phyloP scores from a whole-genome alignment of 2,888 invertebrate species.

The Monopis laevigella region DNA sequence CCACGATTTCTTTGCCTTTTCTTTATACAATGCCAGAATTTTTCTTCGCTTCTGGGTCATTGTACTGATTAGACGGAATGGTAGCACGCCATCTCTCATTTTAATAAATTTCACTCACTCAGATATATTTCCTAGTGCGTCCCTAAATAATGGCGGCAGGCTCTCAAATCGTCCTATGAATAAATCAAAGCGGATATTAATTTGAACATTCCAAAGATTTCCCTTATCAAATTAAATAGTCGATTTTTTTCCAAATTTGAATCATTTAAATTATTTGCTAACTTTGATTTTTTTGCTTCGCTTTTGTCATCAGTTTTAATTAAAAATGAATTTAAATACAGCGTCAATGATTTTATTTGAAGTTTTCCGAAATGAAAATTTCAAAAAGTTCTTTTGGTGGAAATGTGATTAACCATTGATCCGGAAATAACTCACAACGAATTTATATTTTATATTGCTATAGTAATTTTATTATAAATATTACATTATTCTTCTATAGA shows the following conservation, averaged over 20 bases:
- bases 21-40: neutral
- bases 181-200: slow-evolving; percentile 15
- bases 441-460: too few relatives aligned
- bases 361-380: too few relatives aligned
- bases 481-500: too few relatives aligned
- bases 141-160: slow-evolving; percentile 1
- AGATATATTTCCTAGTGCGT: slow-evolving; percentile 5
- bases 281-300: too few relatives aligned
- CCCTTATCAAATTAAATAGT: slow-evolving; percentile 5
- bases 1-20: slow-evolving; percentile 12
- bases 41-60: neutral
- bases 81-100: slow-evolving; percentile 14
- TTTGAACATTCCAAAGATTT: slow-evolving; percentile 10
- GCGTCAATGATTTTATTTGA: too few relatives aligned
- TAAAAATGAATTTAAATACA: too few relatives aligned
- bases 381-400: too few relatives aligned
- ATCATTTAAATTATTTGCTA: neutral
- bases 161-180: slow-evolving; percentile 6
- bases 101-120: slow-evolving; percentile 14
- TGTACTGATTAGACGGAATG: slow-evolving; percentile 14
- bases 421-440: too few relatives aligned
- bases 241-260: neutral
- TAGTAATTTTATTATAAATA: too few relatives aligned
- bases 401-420: too few relatives aligned
- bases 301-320: too few relatives aligned